Conservation (phyloP, 2,888 invertebrate genomes). For the Rhagium mordax region DNA sequence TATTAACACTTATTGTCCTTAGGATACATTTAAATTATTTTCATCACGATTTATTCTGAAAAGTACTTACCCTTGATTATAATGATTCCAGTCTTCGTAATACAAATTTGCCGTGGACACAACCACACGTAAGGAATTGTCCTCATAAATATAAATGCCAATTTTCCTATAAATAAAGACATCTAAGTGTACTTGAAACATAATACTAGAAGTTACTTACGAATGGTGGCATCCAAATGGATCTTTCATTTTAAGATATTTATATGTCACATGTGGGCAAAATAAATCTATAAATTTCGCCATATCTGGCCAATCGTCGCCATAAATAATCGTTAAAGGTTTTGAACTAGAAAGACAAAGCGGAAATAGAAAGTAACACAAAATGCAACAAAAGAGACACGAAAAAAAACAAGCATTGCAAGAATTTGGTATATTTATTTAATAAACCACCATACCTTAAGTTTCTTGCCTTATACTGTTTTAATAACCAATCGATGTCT, state of each 20-base stretch:
- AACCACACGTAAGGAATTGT: constrained; percentile 86
- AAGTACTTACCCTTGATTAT: constrained; percentile 88
- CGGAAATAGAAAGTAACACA: background rate
- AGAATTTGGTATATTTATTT: background rate
- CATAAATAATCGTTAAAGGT: constrained; percentile 84
- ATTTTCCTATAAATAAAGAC: constrained; percentile 78
- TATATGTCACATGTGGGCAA: constrained; percentile 77
- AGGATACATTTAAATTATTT: background rate
- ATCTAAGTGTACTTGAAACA: background rate
- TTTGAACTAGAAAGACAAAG: constrained; percentile 73
- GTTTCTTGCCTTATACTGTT: constrained; percentile 86
- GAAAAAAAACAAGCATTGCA: background rate
- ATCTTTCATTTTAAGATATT: constrained; percentile 81
- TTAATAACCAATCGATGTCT: constrained; percentile 89
- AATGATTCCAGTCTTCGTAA: constrained; percentile 93
- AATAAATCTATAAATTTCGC: constrained; percentile 71
- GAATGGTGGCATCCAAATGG: constrained; percentile 92
- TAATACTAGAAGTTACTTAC: constrained; percentile 71
- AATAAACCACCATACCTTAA: constrained; percentile 72
- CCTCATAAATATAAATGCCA: constrained; percentile 88
- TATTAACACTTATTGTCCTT: no score
- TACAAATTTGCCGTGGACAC: constrained; percentile 95
- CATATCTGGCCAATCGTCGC: constrained; percentile 75
- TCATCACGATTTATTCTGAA: no score
- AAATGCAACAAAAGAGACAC: background rate